Evolutionary conservation across 1,140 invertebrate species (phyloP), one percentile per base, ranked within the genome.

Genomic region (Protaetia brevitarsis): DNA sequence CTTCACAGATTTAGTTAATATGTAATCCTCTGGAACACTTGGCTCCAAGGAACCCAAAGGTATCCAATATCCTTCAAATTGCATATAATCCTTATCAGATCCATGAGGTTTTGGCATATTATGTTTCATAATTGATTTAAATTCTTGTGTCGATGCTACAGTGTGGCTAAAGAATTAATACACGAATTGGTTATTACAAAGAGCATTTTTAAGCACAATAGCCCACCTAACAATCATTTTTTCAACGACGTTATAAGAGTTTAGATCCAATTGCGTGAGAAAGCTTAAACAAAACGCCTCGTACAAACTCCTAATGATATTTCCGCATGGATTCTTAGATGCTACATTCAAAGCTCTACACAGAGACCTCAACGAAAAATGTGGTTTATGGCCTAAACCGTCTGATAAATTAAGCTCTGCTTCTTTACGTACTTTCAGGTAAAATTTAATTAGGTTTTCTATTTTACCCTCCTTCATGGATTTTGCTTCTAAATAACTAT

Each of bases 251-350:
- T 83, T 81, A 79, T 95, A 93, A 0, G 96, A 98, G 0, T 83
- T 80, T 6, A 87, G 81, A 79, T 98, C 94, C 28, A 99, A 76
- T 76, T 99, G 96, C 0, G 96, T 98, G 0, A 99, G 81, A 77
- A 99, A 99, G 79, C 95, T 95, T 16, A 99, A 79, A 78, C 93
- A 97, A 75, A 99, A 95, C 3, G 91, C 90, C 82, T 99, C 96
- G 76, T 95, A 98, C 0, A 99, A 75, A 28, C 95, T 97, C 59
- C 93, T 84, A 10, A 87, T 79, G 1, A 93, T 84, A 29, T 86
- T 89, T 1, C 88, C 88, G 79, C 93, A 98, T 16, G 89, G 86
- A 79, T 97, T 96, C 34, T 84, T 83, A 0, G 90, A 86, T 13
- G 93, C 89, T 21, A 94, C 88, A 28, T 85, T 86, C 61, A 99